Evolutionary conservation across 2,113 vertebrate species (phyloP).

Genomic region (Uropsilus gracilis): DNA sequence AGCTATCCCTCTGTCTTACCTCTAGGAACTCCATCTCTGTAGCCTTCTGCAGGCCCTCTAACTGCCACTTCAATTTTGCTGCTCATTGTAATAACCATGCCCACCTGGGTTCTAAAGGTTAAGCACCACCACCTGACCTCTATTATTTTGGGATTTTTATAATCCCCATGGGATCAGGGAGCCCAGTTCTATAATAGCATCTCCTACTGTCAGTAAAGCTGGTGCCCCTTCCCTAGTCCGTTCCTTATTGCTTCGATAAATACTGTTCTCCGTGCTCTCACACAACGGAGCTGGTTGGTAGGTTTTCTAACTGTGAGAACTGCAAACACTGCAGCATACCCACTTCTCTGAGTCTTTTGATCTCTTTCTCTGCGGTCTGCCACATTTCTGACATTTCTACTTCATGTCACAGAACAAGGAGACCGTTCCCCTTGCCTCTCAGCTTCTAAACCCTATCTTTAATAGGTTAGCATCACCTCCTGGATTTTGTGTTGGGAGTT

Average conservation of each 20-base stretch:
- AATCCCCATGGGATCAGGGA: background rate
- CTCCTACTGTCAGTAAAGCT: background rate
- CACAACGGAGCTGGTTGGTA: background rate
- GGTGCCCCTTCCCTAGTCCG: background rate
- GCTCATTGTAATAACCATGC: background rate
- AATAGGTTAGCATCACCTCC: background rate
- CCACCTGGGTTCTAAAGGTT: background rate
- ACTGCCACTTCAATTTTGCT: background rate
- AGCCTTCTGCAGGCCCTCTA: background rate
- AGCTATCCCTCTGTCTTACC: background rate
- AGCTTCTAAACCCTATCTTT: background rate
- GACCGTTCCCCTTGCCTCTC: background rate
- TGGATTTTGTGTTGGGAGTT: background rate
- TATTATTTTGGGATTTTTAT: background rate
- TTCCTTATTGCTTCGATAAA: background rate
- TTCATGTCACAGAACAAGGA: background rate
- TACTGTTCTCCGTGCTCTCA: background rate
- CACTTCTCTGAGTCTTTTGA: background rate
- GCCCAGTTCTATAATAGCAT: background rate
- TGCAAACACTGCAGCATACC: background rate
- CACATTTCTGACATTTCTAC: background rate
- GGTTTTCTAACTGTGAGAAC: background rate
- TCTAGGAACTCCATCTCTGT: background rate
- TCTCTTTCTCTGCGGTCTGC: background rate
- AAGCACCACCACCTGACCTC: background rate